Evolutionary conservation across 1,140 invertebrate genomes (phyloP), one percentile per base, ranked within the genome.

Genomic region (Diprion similis): DNA sequence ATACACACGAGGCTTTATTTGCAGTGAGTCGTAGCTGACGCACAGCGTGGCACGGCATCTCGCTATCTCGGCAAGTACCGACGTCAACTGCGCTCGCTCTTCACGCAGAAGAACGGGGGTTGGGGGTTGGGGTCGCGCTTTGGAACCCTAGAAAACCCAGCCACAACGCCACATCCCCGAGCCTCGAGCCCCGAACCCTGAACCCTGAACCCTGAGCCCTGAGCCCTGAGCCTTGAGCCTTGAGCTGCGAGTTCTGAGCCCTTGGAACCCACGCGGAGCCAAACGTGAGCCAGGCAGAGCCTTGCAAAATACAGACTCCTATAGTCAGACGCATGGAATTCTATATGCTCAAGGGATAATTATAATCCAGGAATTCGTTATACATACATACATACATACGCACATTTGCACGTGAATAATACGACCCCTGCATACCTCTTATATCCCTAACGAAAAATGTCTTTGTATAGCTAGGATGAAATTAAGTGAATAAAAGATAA

Each of bases 1-100:
- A 37, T 37, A 59, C 10, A 51, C 48, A 15, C 76, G 78, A 77
- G 76, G 78, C 80, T 82, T 82, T 82, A 82, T 82, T 82, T 82
- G 79, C 80, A 81, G 79, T 81, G 76, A 82, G 77, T 75, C 75
- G 75, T 77, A 75, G 78, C 74, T 18, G 51, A 68, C 46, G 48
- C 67, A 68, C 67, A 19, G 48, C 19, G 46, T 47, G 51, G 66
- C 17, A 19, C 68, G 71, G 24, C 66, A 68, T 24, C 68, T 46
- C 66, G 64, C 48, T 37, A 71, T 18, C 59, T 47, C 51, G 24
- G 24, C 24, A 70, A 51, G 46, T 64, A 65, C n/a, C n/a, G n/a
- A n/a, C 64, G n/a, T 47, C n/a, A 19, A 15, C 48, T 37, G 11
- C 7, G 19, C 51, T 71, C 17, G 17, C 59, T 65, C 19, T 71